These are phyloP conservation scores for Sarcophaga bullata DNA, from an alignment of 1,140 invertebrate genomes.

Conservation along the genomic window DNA sequence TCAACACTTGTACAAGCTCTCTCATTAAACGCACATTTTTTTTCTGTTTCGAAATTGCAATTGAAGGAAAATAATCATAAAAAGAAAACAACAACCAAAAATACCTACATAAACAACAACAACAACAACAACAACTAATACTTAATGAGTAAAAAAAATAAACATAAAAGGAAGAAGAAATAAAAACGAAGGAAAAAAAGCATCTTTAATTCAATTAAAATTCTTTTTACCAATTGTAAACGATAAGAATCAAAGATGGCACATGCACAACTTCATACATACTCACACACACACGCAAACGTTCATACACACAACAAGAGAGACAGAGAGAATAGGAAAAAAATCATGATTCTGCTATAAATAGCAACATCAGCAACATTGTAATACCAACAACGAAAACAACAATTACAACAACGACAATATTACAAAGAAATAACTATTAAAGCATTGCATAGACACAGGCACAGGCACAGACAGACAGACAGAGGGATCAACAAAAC, in stretches of 20 bases:
- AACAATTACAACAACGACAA: too few species aligned
- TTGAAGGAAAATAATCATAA: background rate
- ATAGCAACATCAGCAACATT: too few species aligned
- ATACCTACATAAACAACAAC: background rate
- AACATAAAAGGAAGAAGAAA: background rate
- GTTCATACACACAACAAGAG: background rate
- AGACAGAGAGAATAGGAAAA: background rate
- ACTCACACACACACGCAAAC: background rate
- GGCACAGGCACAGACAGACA: background rate
- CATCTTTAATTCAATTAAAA: conserved; percentile 38
- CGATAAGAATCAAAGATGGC: conserved; percentile 33
- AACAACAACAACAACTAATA: conserved; percentile 1
- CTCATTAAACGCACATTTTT: too few species aligned
- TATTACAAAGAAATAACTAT: too few species aligned
- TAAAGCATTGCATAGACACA: background rate
- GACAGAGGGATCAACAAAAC: background rate
- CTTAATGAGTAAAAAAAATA: background rate
- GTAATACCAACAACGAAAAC: too few species aligned
- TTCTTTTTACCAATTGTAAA: conserved; percentile 32
- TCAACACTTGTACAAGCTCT: too few species aligned
- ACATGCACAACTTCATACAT: background rate
- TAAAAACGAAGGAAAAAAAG: background rate
- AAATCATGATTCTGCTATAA: background rate
- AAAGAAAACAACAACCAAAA: background rate
- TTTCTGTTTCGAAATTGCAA: too few species aligned